phyloP scores from a whole-genome alignment of 2,888 invertebrate species.

The Zygothrica quintamaculata region DNA sequence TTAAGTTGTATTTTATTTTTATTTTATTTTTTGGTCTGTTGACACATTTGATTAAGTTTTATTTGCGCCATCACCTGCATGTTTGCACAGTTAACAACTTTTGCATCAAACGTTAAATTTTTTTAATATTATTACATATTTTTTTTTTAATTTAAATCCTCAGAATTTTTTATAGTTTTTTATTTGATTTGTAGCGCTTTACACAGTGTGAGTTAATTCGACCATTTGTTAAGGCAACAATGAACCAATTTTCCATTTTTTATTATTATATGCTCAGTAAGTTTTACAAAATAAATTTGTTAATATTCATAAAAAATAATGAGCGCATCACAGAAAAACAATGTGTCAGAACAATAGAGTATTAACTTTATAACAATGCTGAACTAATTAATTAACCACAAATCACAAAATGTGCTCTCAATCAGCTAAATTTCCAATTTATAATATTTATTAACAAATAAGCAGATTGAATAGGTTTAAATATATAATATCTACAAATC shows the following conservation, averaged over 20 bases:
- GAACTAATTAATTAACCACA: neutral
- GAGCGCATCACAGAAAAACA: no score
- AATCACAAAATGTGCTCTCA: neutral
- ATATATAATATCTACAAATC: no score
- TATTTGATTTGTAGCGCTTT: no score
- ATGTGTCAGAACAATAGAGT: no score
- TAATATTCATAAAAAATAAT: neutral
- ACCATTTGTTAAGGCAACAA: conserved; percentile 46
- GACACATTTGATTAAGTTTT: conserved; percentile 79
- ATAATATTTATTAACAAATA: no score
- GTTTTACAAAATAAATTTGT: neutral
- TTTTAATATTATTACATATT: no score
- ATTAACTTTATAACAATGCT: neutral
- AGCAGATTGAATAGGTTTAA: no score
- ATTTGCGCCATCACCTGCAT: conserved; percentile 77
- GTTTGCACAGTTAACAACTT: conserved; percentile 75
- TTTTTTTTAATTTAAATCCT: no score
- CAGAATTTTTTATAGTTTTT: no score
- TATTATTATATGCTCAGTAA: conserved; percentile 16
- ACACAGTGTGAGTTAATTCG: conserved; percentile 26
- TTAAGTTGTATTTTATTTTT: conserved; percentile 62
- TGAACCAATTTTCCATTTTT: conserved; percentile 20
- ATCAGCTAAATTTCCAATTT: neutral
- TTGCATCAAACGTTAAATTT: conserved; percentile 53
- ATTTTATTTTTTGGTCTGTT: no score